Evolutionary conservation across 2,888 invertebrate species (phyloP).

Genomic region (Phrixothrix hirtus): DNA sequence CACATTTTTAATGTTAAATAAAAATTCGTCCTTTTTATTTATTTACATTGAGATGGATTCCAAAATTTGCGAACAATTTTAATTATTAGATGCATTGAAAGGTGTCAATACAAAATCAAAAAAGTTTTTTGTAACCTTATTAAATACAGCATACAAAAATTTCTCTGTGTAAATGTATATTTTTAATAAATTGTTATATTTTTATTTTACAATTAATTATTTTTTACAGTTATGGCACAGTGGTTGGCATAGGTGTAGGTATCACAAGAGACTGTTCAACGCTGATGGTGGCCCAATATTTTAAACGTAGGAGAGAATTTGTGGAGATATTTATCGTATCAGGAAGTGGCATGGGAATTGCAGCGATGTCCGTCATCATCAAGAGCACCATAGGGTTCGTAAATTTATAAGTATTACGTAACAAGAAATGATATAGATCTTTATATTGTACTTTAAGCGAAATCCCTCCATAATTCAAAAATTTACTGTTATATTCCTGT

Average conservation of each 20-base stretch:
- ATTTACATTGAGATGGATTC: too few relatives aligned
- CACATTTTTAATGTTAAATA: too few relatives aligned
- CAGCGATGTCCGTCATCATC: slow-evolving; percentile 81
- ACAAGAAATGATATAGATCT: too few relatives aligned
- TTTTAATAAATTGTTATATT: background rate
- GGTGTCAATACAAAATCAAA: too few relatives aligned
- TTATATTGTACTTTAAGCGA: too few relatives aligned
- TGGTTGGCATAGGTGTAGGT: slow-evolving; percentile 80
- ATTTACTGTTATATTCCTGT: too few relatives aligned
- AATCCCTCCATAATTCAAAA: too few relatives aligned
- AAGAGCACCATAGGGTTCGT: slow-evolving; percentile 75
- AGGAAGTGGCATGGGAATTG: slow-evolving; percentile 83
- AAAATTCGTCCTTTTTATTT: too few relatives aligned
- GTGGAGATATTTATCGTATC: slow-evolving; percentile 88
- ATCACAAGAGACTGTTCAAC: slow-evolving; percentile 85
- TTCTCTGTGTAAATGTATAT: background rate
- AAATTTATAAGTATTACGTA: slow-evolving; percentile 6
- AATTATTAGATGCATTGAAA: too few relatives aligned
- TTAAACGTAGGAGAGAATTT: slow-evolving; percentile 80
- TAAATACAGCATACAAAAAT: background rate
- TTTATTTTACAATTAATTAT: background rate
- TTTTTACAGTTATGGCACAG: slow-evolving; percentile 80
- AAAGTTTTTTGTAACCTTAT: background rate
- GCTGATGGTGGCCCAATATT: slow-evolving; percentile 89
- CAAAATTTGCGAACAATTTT: too few relatives aligned